Conservation (phyloP, 2,797 vertebrate species). For the Hypotaenidia okinawae region DNA sequence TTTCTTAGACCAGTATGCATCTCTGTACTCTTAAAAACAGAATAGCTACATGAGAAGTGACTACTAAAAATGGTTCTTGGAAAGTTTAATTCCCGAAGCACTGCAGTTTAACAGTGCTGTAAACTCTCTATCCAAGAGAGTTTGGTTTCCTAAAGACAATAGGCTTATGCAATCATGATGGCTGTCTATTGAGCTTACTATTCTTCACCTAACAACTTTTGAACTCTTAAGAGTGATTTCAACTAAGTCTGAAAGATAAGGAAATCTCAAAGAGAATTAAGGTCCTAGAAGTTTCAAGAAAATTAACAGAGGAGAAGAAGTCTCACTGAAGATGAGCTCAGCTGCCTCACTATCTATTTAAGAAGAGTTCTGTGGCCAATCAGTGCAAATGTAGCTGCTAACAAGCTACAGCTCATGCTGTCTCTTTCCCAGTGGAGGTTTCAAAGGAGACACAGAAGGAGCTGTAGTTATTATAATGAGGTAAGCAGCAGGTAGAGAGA, state of each 20-base stretch:
- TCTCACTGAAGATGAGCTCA: background rate
- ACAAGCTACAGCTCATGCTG: background rate
- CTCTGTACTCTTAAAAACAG: background rate
- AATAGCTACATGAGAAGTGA: background rate
- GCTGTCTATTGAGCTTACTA: background rate
- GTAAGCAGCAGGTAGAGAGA: background rate
- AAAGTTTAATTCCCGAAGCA: background rate
- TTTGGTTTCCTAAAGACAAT: background rate
- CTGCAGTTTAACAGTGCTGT: background rate
- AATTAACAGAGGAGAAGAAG: background rate
- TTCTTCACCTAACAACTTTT: background rate
- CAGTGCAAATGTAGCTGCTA: background rate
- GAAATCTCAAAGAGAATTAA: background rate
- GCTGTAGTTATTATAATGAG: conserved; percentile 5
- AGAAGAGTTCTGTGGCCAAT: background rate
- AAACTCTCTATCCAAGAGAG: background rate
- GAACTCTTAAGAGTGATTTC: background rate
- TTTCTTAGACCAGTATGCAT: background rate
- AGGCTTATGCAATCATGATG: background rate
- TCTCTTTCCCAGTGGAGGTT: background rate
- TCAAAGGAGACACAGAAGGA: conserved; percentile 2
- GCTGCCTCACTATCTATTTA: background rate
- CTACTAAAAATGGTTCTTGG: background rate
- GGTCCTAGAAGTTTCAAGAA: background rate
- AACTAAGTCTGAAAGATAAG: background rate